Evolutionary conservation across 2,888 invertebrate genomes (phyloP), one percentile per base, ranked within the genome.

Genomic region (Tetragonula carbonaria): DNA sequence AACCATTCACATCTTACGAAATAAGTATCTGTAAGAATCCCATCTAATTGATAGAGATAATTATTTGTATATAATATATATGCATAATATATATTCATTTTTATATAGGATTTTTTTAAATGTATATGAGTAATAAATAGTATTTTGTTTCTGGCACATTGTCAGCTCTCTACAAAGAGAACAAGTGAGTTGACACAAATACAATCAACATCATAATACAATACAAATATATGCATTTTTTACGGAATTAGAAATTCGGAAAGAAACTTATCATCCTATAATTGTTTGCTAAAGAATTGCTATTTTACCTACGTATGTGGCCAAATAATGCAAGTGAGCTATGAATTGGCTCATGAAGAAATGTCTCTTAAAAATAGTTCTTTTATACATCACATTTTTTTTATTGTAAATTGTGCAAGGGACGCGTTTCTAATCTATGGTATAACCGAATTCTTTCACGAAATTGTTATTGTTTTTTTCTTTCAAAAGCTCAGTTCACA

Each of bases 91-190:
- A 78, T 82, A 79, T 81, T 76, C 83, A 80, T 78, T 80, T 80
- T 70, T 70, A 77, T 80, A 78, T 78, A 80, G 53, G 75, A 79
- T 55, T 76, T 75, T 85, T 88, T 86, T 85, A 76, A 83, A 85
- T 91, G 86, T 89, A 90, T 90, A 91, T 82, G 83, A 81, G 89
- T 90, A 91, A 92, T 92, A 92, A 92, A 92, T 92, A 92, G 88
- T 90, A 87, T 87, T 90, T 88, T 90, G 82, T 90, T 91, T 92
- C 91, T 92, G 92, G 92, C 92, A 92, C 92, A 91, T 92, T 89
- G 86, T 92, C 87, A 90, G 90, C 88, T 88, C 90, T 87, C 86
- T 76, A 79, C 80, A 72, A 85, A 86, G 89, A 89, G 89, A 91
- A 88, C 90, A 85, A 89, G 82, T 86, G 86, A 88, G 85, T 90